Percentiles rank a stretch among this genome's conserved stretches.
Conservation (phyloP, 1,140 invertebrate genomes). For the Asobara japonica region DNA sequence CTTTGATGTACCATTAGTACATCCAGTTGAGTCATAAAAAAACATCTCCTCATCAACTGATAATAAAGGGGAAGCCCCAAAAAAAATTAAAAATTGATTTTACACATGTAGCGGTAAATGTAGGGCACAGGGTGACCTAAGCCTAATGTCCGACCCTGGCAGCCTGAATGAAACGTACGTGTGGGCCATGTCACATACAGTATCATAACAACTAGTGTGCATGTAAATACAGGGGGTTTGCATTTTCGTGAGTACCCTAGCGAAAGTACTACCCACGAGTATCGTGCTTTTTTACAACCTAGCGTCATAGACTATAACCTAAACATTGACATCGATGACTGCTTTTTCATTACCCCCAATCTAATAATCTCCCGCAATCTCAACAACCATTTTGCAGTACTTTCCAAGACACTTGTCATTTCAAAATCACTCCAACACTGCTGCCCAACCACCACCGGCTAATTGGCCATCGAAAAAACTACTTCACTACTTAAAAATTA, state of each 20-base stretch:
- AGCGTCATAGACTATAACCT: slow-evolving; percentile 9
- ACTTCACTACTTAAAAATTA: neutral
- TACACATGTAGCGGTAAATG: neutral
- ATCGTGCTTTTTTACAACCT: neutral
- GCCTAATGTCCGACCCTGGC: neutral
- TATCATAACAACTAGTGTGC: slow-evolving; percentile 6
- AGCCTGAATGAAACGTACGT: slow-evolving; percentile 36
- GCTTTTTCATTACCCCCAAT: neutral
- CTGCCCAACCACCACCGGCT: neutral
- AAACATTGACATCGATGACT: neutral
- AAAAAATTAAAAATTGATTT: slow-evolving; percentile 19
- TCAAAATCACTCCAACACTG: neutral
- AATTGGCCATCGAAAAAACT: neutral
- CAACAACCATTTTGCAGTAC: neutral
- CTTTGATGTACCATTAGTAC: too few relatives aligned
- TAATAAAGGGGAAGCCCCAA: neutral
- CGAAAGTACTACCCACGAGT: neutral
- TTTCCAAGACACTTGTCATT: neutral
- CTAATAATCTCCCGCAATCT: neutral
- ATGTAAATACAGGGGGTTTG: slow-evolving; percentile 25
- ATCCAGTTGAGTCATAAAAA: slow-evolving; percentile 27
- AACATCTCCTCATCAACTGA: slow-evolving; percentile 21
- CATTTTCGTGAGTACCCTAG: neutral
- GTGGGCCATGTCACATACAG: slow-evolving; percentile 20
- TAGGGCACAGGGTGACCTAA: neutral